These are phyloP conservation scores for Perodicticus potto DNA, from an alignment of 2,797 vertebrate genomes.

Conservation along the genomic window DNA sequence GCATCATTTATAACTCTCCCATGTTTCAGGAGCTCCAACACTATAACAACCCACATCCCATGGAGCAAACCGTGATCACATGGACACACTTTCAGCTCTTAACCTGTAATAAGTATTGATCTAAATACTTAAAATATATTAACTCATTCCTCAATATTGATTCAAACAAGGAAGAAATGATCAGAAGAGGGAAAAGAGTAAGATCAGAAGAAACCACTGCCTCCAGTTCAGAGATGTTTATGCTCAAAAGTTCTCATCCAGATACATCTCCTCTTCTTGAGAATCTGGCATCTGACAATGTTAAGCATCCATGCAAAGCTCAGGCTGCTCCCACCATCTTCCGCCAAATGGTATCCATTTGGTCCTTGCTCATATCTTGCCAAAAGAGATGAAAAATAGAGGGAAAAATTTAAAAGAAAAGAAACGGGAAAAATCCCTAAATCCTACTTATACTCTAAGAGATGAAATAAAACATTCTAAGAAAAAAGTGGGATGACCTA, in stretches of 20 bases:
- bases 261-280: neutral
- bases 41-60: neutral
- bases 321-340: neutral
- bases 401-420: neutral
- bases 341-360: neutral
- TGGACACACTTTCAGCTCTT: neutral
- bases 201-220: neutral
- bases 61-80: neutral
- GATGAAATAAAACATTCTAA: neutral
- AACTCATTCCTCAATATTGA: neutral
- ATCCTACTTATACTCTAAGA: neutral
- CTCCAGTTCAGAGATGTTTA: neutral
- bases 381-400: constrained; percentile 7
- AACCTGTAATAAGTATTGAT: neutral
- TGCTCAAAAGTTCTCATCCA: neutral
- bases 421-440: neutral
- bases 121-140: neutral
- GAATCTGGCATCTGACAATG: neutral
- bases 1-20: neutral
- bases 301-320: neutral
- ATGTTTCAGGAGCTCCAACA: neutral
- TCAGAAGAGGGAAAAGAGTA: neutral
- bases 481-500: neutral
- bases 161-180: neutral
- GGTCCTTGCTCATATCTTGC: neutral